A percentile compares a stretch with the other conserved stretches of the same genome.
These are phyloP conservation scores for Mesorhabditis spiculigera DNA, from an alignment of 2,888 invertebrate species.

Conservation along the genomic window DNA sequence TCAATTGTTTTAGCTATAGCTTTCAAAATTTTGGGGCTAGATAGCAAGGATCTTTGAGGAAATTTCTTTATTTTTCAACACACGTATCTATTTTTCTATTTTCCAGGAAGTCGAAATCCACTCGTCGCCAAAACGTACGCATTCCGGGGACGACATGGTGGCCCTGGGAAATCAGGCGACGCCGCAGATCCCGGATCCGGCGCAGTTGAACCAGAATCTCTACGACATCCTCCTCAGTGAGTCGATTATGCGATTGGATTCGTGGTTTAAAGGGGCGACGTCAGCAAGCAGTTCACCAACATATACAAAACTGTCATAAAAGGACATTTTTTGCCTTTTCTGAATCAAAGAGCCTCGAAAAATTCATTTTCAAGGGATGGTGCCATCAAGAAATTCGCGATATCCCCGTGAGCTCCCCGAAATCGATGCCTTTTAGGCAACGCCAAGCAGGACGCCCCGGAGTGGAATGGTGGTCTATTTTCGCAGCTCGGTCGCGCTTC, in stretches of 20 bases:
- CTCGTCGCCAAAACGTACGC: background rate
- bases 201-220: background rate
- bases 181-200: background rate
- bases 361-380: background rate
- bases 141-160: constrained; percentile 3
- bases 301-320: background rate
- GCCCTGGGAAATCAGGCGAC: background rate
- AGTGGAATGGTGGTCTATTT: background rate
- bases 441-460: background rate
- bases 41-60: too few relatives aligned
- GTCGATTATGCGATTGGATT: too few relatives aligned
- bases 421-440: background rate
- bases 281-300: background rate
- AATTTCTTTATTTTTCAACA: too few relatives aligned
- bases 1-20: too few relatives aligned
- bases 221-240: background rate
- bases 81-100: too few relatives aligned
- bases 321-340: background rate
- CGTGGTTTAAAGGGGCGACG: background rate
- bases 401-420: too few relatives aligned
- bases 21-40: too few relatives aligned
- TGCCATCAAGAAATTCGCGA: too few relatives aligned
- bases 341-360: background rate
- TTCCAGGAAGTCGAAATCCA: constrained; percentile 4
- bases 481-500: background rate